Evolutionary conservation across 1,140 invertebrate genomes (phyloP).

Genomic region (Pectinophora gossypiella): DNA sequence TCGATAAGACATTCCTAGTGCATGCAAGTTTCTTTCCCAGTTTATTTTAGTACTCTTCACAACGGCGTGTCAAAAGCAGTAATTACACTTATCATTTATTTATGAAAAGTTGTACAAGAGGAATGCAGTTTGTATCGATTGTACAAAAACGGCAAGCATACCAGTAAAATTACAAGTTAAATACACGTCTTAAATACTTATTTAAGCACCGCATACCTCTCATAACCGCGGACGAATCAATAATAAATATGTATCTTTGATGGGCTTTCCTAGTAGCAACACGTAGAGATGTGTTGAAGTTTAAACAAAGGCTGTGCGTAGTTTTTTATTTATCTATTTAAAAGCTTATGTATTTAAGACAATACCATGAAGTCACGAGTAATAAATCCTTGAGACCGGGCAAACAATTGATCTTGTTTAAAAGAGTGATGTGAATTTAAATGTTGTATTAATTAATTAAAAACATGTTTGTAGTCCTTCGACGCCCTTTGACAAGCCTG

Average conservation of each 20-base stretch:
- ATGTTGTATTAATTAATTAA: no score
- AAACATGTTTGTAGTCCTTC: no score
- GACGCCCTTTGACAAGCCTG: no score
- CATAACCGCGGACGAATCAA: neutral
- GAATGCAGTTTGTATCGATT: neutral
- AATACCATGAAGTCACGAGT: neutral
- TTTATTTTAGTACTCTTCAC: neutral
- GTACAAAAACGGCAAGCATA: neutral
- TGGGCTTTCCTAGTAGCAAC: neutral
- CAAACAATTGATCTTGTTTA: neutral
- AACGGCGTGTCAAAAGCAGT: neutral
- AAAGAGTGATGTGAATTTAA: neutral
- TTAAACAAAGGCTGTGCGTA: no score
- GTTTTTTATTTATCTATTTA: no score
- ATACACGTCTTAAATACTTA: neutral
- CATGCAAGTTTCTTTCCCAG: neutral
- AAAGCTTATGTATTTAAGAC: no score
- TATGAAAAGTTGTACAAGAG: neutral
- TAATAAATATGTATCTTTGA: neutral
- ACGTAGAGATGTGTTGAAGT: neutral
- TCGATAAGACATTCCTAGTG: neutral
- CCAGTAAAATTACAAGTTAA: neutral
- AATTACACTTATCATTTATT: neutral
- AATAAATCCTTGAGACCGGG: no score
- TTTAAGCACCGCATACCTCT: neutral